Conservation (phyloP, 2,113 vertebrate species). For the Protomyctophum bolini region DNA sequence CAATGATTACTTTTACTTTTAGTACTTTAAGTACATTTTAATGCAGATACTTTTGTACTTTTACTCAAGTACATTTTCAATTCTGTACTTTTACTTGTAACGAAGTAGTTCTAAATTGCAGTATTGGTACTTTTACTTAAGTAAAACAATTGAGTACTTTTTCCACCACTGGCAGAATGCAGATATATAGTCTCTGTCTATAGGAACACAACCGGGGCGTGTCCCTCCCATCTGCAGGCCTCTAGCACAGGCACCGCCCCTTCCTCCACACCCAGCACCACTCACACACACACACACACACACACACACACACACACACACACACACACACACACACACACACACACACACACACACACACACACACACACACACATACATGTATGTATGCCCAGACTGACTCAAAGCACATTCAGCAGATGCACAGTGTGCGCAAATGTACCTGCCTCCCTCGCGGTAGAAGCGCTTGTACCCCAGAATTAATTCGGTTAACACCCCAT, state of each 20-base stretch:
- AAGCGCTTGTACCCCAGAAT: constrained; percentile 68
- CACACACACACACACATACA: constrained; percentile 16
- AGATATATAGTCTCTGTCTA: constrained; percentile 10
- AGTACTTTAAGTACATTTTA: no score
- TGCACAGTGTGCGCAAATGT: constrained; percentile 48
- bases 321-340: constrained; percentile 10
- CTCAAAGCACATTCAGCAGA: constrained; percentile 21
- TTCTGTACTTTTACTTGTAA: no score
- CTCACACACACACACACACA: constrained; percentile 33
- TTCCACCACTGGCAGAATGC: no score
- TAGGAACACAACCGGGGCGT: constrained; percentile 62
- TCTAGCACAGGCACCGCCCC: constrained; percentile 68
- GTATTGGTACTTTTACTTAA: no score
- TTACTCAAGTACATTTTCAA: no score
- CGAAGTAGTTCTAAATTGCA: no score
- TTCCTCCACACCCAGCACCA: constrained; percentile 61
- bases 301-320: constrained; percentile 18
- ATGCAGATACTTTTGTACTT: no score
- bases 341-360: constrained; percentile 9
- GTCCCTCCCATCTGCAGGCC: constrained; percentile 70
- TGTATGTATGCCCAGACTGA: not conserved
- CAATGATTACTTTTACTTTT: no score
- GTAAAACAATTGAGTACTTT: no score
- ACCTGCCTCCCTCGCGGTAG: constrained; percentile 56
- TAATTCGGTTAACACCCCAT: constrained; percentile 58